Evolutionary conservation across 2,797 vertebrate species (phyloP), one percentile per base, ranked within the genome.

Genomic region (Notamacropus eugenii): DNA sequence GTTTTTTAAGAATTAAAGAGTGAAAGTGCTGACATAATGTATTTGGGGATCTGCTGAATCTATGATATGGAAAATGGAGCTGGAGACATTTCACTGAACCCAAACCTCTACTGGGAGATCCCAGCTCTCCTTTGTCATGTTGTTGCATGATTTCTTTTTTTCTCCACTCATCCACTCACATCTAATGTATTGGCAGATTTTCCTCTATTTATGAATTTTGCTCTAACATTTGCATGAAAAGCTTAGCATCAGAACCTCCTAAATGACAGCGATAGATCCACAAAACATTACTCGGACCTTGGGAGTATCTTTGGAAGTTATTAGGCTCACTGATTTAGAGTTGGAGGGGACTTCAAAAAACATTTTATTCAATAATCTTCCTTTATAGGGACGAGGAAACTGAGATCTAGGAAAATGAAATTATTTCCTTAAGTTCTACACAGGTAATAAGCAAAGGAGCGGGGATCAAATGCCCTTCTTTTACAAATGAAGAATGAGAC

Each of bases 71-170:
- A 94, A 96, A 96, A 91, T 19, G 67, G 92, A 92, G 9, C 82
- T 91, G 94, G 94, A 95, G 93, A 91, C 74, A 29, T 93, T 98
- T 82, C 91, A 54, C 46, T 59, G 67, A 93, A 90, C 92, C 52
- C 67, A 62, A 40, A 59, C 16, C 52, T 31, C 16, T 29, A 13
- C 12, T 1, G 0, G 16, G 14, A 22, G 62, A 90, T 94, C 55
- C 4, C 52, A 92, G 59, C 55, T 90, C 54, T 95, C 27, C 34
- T 93, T 91, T 28, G 82, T 95, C n/a, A 58, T 93, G 58, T 54
- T 24, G 2, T 5, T 8, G 34, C 54, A 67, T 52, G 90, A 4
- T 92, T 91, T 87, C 22, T 57, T 27, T 54, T 54, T 24, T 46
- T 87, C 40, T 87, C 22, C 24, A 87, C 40, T 87, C 40, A 82